Conservation (phyloP, 2,888 invertebrate species). For the Lymantria monacha region DNA sequence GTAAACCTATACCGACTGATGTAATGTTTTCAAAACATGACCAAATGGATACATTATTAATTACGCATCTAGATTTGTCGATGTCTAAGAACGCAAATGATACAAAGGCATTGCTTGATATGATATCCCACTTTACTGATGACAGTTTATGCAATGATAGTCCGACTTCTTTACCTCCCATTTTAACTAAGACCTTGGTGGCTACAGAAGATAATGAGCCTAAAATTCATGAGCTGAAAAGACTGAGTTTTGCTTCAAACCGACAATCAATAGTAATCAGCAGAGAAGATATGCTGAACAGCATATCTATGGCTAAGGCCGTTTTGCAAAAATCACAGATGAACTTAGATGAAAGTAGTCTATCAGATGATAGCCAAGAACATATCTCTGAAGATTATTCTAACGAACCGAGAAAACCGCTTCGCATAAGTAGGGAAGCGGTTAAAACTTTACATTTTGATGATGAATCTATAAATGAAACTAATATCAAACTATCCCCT, state of each 20-base stretch:
- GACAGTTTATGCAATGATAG: slow-evolving; percentile 17
- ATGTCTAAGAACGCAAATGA: slow-evolving; percentile 45
- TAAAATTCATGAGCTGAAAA: slow-evolving; percentile 20
- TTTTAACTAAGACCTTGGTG: neutral
- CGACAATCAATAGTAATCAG: slow-evolving; percentile 51
- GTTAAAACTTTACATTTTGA: slow-evolving; percentile 67
- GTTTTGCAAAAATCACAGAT: slow-evolving; percentile 48
- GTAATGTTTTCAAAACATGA: slow-evolving; percentile 6
- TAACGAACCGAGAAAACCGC: slow-evolving; percentile 24
- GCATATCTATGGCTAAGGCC: slow-evolving; percentile 62
- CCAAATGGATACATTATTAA: slow-evolving; percentile 5
- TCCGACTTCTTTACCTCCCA: neutral
- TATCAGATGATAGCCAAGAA: slow-evolving; percentile 37
- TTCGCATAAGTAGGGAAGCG: slow-evolving; percentile 52
- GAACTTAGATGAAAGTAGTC: slow-evolving; percentile 44
- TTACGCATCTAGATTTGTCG: neutral
- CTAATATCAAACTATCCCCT: slow-evolving; percentile 35
- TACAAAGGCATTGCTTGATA: slow-evolving; percentile 59
- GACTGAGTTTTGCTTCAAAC: slow-evolving; percentile 42
- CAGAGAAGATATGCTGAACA: slow-evolving; percentile 55
- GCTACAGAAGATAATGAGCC: slow-evolving; percentile 28
- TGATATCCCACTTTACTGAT: slow-evolving; percentile 60
- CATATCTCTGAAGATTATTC: slow-evolving; percentile 10
- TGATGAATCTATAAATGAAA: slow-evolving; percentile 50
- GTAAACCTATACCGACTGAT: slow-evolving; percentile 22